Conservation (phyloP, 2,797 vertebrate genomes). For the Pipistrellus pygmaeus region DNA sequence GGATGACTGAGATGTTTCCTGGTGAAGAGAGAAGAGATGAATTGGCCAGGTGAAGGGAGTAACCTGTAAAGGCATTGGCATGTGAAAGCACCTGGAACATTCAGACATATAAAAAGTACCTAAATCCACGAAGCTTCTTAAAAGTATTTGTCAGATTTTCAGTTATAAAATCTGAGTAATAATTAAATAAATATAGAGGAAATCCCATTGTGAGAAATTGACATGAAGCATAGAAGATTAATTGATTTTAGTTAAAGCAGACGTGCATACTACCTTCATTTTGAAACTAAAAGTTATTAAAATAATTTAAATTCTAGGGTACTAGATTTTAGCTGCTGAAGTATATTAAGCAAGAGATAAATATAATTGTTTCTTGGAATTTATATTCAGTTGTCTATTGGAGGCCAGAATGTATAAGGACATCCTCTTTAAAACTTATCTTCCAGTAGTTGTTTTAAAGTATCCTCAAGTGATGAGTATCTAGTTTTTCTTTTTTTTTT, state of each 20-base stretch:
- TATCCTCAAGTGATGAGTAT: neutral
- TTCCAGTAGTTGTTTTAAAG: neutral
- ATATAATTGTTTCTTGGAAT: neutral
- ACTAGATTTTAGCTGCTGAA: neutral
- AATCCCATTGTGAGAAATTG: neutral
- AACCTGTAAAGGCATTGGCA: neutral
- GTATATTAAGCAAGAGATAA: neutral
- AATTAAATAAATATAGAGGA: slow-evolving; percentile 15
- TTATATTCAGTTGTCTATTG: neutral
- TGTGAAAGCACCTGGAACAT: neutral
- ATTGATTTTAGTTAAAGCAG: neutral
- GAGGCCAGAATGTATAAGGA: neutral
- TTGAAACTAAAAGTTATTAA: slow-evolving; percentile 12
- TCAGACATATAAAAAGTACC: neutral
- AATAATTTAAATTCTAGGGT: neutral
- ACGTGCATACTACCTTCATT: neutral
- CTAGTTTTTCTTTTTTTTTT: neutral
- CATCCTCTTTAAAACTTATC: neutral
- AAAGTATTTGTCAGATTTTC: neutral
- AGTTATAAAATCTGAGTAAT: neutral
- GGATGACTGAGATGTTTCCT: neutral
- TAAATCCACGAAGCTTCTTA: neutral
- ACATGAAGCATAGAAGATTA: neutral
- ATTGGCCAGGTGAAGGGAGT: neutral
- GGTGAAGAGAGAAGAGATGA: neutral